phyloP scores from a whole-genome alignment of 1,140 invertebrate species.

The Glossosoma conforme region DNA sequence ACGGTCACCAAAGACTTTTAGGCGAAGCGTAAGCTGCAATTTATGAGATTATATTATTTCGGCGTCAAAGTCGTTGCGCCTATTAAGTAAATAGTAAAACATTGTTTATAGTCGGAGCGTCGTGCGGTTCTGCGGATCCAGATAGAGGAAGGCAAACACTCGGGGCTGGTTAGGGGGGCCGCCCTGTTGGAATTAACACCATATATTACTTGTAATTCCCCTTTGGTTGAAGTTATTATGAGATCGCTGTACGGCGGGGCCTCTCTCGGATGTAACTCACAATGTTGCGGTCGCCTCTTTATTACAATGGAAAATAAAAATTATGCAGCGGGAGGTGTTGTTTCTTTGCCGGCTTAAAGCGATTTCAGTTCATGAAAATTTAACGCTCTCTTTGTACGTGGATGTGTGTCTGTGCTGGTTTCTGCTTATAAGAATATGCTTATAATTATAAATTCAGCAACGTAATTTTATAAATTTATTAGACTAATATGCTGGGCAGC shows the following conservation, averaged over 20 bases:
- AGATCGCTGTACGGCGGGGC: slow-evolving; percentile 18
- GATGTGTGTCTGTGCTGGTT: no score
- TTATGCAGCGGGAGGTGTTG: no score
- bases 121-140: slow-evolving; percentile 29
- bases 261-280: slow-evolving; percentile 21
- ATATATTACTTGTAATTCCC: slow-evolving; percentile 33
- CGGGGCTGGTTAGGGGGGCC: slow-evolving; percentile 7
- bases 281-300: slow-evolving; percentile 21
- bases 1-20: no score
- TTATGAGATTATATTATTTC: slow-evolving; percentile 20
- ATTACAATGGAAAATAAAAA: slow-evolving; percentile 21
- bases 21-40: no score
- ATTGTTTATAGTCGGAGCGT: slow-evolving; percentile 31
- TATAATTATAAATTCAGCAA: no score
- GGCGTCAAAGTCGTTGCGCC: slow-evolving; percentile 26
- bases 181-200: slow-evolving; percentile 32
- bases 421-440: no score
- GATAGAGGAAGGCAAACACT: slow-evolving; percentile 7
- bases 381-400: no score
- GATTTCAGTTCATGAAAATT: no score
- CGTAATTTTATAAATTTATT: no score
- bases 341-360: no score
- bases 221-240: slow-evolving; percentile 32
- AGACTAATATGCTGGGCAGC: no score
- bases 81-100: slow-evolving; percentile 31